A percentile compares a stretch with the other conserved stretches of the same genome.
phyloP scores from a whole-genome alignment of 2,113 vertebrate genomes.

The Salvelinus namaycush region DNA sequence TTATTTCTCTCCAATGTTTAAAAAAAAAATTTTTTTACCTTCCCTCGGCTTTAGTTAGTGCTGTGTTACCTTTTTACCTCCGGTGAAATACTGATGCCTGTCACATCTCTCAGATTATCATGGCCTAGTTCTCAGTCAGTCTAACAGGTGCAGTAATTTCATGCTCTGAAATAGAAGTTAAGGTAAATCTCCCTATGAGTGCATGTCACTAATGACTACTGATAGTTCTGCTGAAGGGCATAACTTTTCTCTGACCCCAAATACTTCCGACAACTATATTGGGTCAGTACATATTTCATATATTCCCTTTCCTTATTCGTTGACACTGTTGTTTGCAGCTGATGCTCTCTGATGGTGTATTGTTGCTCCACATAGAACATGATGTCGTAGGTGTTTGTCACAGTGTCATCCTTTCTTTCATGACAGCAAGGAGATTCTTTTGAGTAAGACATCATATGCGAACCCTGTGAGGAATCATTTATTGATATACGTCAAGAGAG shows the following conservation, averaged over 20 bases:
- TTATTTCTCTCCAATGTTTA: neutral
- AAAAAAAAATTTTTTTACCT: neutral
- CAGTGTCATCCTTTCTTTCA: conserved; percentile 23
- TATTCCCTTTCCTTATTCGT: neutral
- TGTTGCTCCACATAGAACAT: conserved; percentile 1
- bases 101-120: conserved; percentile 5
- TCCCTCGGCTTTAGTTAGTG: no score
- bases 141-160: neutral
- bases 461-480: conserved; percentile 86
- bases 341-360: neutral
- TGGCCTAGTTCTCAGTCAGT: conserved; percentile 1
- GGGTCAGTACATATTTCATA: neutral
- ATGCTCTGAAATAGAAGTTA: neutral
- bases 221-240: conserved; percentile 18
- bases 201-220: conserved; percentile 40
- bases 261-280: neutral
- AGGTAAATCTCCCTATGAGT: conserved; percentile 20
- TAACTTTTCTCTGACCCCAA: conserved; percentile 25
- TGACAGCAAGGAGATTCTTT: conserved; percentile 69
- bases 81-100: conserved; percentile 4
- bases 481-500: conserved; percentile 87
- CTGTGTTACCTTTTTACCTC: neutral
- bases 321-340: neutral
- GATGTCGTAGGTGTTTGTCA: conserved; percentile 29
- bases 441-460: conserved; percentile 87